These are phyloP conservation scores for Sciurus carolinensis DNA, from an alignment of 2,797 vertebrate species.

Conservation along the genomic window DNA sequence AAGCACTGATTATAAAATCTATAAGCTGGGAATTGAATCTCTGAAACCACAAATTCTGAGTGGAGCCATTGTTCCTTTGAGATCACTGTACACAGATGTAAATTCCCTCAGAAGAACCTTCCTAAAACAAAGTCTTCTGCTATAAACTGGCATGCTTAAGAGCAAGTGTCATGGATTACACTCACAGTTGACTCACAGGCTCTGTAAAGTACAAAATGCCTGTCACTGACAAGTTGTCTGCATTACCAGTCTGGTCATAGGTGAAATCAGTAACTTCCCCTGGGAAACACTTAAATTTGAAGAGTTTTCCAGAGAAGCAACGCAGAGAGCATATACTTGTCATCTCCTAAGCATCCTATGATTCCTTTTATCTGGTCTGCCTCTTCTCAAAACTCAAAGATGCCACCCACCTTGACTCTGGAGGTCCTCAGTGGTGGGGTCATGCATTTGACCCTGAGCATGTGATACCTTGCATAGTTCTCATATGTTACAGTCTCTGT, in stretches of 20 bases:
- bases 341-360: neutral
- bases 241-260: neutral
- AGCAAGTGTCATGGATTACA: neutral
- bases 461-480: neutral
- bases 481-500: neutral
- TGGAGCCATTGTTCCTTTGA: neutral
- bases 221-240: neutral
- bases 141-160: neutral
- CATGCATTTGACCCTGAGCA: neutral
- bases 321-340: neutral
- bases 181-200: neutral
- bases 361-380: neutral
- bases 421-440: neutral
- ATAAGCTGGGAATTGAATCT: conserved; percentile 5
- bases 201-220: neutral
- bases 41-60: conserved; percentile 30
- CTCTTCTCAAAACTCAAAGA: neutral
- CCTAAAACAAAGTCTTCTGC: neutral
- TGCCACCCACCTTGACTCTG: neutral
- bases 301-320: neutral
- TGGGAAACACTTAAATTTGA: neutral
- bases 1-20: conserved; percentile 52
- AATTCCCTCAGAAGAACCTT: neutral
- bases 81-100: neutral
- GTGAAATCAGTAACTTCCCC: neutral